These are phyloP conservation scores for Typhlichthys subterraneus DNA, from an alignment of 2,797 vertebrate species.

Conservation along the genomic window DNA sequence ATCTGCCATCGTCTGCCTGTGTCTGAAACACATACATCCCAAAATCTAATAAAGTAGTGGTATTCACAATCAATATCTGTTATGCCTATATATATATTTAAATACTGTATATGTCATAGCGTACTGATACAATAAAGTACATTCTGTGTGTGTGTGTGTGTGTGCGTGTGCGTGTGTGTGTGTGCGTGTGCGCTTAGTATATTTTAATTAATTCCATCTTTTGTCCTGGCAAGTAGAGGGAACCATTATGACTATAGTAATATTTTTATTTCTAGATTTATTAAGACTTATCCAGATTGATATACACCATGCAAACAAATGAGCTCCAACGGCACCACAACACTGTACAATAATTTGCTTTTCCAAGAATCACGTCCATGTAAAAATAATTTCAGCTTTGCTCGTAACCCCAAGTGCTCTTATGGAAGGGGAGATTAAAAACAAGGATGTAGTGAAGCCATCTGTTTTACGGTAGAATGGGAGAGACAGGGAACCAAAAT, in stretches of 20 bases:
- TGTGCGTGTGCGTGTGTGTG: no score
- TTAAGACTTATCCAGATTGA: not conserved
- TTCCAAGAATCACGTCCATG: constrained; percentile 27
- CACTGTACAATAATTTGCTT: constrained; percentile 9
- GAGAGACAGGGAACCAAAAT: constrained; percentile 46
- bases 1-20: constrained; percentile 38
- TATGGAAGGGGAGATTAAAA: constrained; percentile 50
- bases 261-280: not conserved
- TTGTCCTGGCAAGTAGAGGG: no score
- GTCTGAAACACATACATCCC: constrained; percentile 42
- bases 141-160: no score
- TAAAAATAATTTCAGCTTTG: constrained; percentile 47
- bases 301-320: not conserved
- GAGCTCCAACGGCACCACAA: not conserved
- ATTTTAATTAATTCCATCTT: no score
- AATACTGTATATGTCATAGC: no score
- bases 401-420: constrained; percentile 48
- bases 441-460: constrained; percentile 55
- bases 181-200: no score
- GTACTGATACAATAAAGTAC: no score
- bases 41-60: constrained; percentile 28
- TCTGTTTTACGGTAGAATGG: constrained; percentile 56
- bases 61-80: not conserved
- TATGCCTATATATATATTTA: not conserved
- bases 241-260: not conserved